Conservation (phyloP, 2,113 vertebrate species). For the Nothoprocta pentlandii region DNA sequence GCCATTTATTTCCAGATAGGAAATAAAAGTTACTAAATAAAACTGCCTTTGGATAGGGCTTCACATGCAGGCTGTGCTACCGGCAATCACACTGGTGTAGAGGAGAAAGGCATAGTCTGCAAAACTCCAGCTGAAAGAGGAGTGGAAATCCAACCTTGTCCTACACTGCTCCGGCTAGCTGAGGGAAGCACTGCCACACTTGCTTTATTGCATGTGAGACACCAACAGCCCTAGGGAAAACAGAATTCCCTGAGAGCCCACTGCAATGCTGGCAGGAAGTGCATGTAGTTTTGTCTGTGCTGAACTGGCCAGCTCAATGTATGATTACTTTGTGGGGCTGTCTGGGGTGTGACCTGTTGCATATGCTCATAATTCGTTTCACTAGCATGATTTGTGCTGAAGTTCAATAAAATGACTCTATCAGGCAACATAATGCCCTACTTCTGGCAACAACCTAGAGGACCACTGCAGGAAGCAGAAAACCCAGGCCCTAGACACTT, state of each 20-base stretch:
- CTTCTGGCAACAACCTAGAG: background rate
- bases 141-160: background rate
- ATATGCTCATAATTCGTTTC: background rate
- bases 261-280: background rate
- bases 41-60: background rate
- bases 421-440: background rate
- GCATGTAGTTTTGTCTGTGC: rapidly evolving
- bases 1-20: background rate
- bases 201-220: background rate
- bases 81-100: rapidly evolving
- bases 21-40: background rate
- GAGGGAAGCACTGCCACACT: background rate
- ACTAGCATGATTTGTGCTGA: background rate
- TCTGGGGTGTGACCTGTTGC: background rate
- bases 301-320: background rate
- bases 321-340: background rate
- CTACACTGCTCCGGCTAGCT: background rate
- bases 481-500: background rate
- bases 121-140: background rate
- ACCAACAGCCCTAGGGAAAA: background rate
- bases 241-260: background rate
- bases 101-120: background rate
- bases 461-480: background rate
- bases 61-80: background rate
- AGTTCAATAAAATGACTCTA: background rate